A percentile compares a stretch with the other conserved stretches of the same genome.
Conservation (phyloP, 2,888 invertebrate genomes). For the Odontomyia ornata region DNA sequence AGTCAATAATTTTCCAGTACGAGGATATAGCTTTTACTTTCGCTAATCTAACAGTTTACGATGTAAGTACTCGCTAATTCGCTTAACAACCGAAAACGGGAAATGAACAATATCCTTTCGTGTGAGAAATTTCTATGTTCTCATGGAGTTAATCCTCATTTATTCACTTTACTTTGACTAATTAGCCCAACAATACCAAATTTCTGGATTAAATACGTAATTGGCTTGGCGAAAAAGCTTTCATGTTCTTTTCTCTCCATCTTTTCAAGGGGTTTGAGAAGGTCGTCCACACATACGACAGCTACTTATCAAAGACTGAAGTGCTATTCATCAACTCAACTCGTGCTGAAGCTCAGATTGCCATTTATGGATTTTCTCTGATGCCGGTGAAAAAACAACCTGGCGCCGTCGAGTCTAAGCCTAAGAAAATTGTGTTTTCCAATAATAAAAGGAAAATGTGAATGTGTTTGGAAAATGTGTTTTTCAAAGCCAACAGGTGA, state of each 20-base stretch:
- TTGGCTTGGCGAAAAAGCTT: background rate
- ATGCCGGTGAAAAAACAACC: slow-evolving; percentile 35
- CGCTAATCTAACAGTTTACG: slow-evolving; percentile 43
- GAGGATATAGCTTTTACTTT: slow-evolving; percentile 45
- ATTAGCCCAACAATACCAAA: background rate
- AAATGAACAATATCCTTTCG: too few species aligned
- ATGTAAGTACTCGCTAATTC: slow-evolving; percentile 37
- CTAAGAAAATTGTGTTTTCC: slow-evolving; percentile 41
- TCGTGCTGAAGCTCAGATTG: slow-evolving; percentile 36
- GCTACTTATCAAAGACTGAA: slow-evolving; percentile 44
- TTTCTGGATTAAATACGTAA: background rate
- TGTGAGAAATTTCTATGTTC: background rate
- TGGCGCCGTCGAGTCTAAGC: slow-evolving; percentile 1
- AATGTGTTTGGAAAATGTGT: slow-evolving; percentile 26
- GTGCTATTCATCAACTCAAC: slow-evolving; percentile 44
- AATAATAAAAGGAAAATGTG: slow-evolving; percentile 41
- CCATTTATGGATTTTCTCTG: slow-evolving; percentile 41
- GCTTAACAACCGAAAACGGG: background rate
- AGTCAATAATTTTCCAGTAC: slow-evolving; percentile 40
- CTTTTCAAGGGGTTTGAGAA: slow-evolving; percentile 42
- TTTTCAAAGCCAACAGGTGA: background rate
- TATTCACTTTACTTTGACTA: too few species aligned
- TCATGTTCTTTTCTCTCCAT: background rate
- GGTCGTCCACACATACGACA: slow-evolving; percentile 44
- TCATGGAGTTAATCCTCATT: background rate